phyloP scores from a whole-genome alignment of 2,888 invertebrate species.

The Chloroclystis v-ata region DNA sequence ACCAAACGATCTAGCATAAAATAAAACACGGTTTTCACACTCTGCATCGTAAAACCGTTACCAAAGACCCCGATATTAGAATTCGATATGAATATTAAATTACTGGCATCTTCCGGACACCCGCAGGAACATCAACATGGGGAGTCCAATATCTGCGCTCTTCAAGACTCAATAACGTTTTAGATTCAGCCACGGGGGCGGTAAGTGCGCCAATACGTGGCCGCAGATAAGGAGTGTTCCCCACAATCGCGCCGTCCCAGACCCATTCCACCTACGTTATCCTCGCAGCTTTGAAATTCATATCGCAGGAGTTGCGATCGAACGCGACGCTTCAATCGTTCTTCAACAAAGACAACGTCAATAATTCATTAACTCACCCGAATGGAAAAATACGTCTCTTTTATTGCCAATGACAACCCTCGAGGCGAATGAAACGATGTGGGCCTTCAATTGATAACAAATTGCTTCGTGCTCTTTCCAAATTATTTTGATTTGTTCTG shows the following conservation, averaged over 20 bases:
- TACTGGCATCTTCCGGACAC: conserved; percentile 38
- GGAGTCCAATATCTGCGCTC: conserved; percentile 52
- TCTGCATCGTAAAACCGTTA: conserved; percentile 22
- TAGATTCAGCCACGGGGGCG: conserved; percentile 49
- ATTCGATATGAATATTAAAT: conserved; percentile 51
- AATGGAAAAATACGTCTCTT: conserved; percentile 29
- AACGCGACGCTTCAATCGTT: conserved; percentile 31
- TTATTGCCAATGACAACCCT: conserved; percentile 19
- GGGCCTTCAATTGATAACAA: conserved; percentile 18
- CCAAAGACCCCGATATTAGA: conserved; percentile 24
- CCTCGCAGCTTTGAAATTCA: conserved; percentile 50
- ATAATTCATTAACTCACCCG: conserved; percentile 35
- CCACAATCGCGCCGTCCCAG: conserved; percentile 49
- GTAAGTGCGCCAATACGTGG: conserved; percentile 57
- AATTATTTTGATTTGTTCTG: conserved; percentile 18
- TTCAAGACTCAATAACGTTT: conserved; percentile 59
- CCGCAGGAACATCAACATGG: conserved; percentile 46
- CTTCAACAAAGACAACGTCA: conserved; percentile 38
- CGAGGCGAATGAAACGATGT: conserved; percentile 20
- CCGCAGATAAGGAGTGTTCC: conserved; percentile 58
- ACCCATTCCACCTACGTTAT: conserved; percentile 46
- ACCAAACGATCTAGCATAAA: conserved; percentile 9
- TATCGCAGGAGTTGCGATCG: conserved; percentile 30
- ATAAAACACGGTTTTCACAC: conserved; percentile 9
- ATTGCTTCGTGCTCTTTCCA: conserved; percentile 15